Base-by-base conservation (phyloP, 2,888 invertebrate genomes). In the Xestia rhomboidea region DNA sequence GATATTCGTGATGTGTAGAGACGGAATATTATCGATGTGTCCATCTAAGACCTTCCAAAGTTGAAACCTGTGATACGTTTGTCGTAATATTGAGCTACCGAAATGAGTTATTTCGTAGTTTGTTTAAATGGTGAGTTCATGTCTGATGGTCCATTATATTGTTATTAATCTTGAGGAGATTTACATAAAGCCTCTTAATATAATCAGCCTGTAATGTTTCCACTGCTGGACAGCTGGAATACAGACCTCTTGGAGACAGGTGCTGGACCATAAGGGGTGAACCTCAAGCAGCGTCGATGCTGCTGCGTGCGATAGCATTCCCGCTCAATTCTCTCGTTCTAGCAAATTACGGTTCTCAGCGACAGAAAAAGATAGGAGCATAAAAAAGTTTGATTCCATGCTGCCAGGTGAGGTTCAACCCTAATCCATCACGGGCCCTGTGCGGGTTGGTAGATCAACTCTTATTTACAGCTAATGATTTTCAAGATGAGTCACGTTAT, bases 1-100 rank as follows among this genome's bases (percentile, higher is more conserved):
- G 90, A 88, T 88, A 84, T 73, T 90, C 82, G 86, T 92, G 92
- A 92, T 91, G 90, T 86, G 73, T 82, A 87, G 84, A 82, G 90
- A 89, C 88, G 87, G 82, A 73, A 86, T 77, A 60, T 88, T 89
- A 91, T 91, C 91, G 88, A 90, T 87, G 83, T 73, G 76, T 90
- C 89, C 73, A 87, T 87, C 87, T 69, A 64, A 66, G 30, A 76
- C 62, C 54, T 76, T 71, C 41, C 46, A 77, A 82, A 85, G 70
- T 60, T 49, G 79, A 76, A 77, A 64, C 71, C 63, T 69, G n/a
- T 80, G 77, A 81, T 80, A 70, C 44, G 68, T 73, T 72, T 86
- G 80, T 86, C 78, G 78, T 64, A 84, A 87, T 73, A 86, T 72
- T 57, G n/a, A 6, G 57, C 49, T 74, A 78, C 72, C 57, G 54